Evolutionary conservation across 2,113 vertebrate genomes (phyloP).

Genomic region (Oostethus manadensis): DNA sequence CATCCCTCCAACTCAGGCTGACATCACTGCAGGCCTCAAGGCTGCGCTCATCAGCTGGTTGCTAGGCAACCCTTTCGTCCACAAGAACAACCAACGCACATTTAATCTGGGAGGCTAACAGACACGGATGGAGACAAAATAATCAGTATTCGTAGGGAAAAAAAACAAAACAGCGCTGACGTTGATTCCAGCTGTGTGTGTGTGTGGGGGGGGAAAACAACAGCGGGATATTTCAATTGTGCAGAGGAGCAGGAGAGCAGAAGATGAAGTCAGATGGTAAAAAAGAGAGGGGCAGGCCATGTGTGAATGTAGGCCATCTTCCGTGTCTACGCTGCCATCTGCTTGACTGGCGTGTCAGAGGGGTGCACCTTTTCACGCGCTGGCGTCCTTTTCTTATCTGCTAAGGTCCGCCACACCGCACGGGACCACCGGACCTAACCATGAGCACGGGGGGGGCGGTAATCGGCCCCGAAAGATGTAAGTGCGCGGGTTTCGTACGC

Average conservation of each 20-base stretch:
- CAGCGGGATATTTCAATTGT: not conserved
- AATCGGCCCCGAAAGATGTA: slow-evolving; percentile 7
- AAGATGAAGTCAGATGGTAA: slow-evolving; percentile 9
- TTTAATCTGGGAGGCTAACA: slow-evolving; percentile 58
- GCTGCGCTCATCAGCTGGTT: slow-evolving; percentile 63
- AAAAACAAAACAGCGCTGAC: slow-evolving; percentile 11
- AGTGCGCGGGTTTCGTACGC: not conserved
- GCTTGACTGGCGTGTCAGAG: slow-evolving; percentile 29
- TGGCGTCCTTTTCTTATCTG: slow-evolving; percentile 3
- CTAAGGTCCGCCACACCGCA: not conserved
- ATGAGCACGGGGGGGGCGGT: slow-evolving; percentile 5
- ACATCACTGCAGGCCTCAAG: slow-evolving; percentile 58
- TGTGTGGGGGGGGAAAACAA: not conserved
- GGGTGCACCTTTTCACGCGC: slow-evolving; percentile 18
- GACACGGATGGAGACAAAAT: slow-evolving; percentile 10
- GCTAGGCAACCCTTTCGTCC: slow-evolving; percentile 70
- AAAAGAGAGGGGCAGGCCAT: slow-evolving; percentile 28
- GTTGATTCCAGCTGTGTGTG: slow-evolving; percentile 2
- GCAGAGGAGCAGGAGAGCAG: not conserved
- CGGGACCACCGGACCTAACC: no score
- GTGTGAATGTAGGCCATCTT: slow-evolving; percentile 55
- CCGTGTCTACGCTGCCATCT: slow-evolving; percentile 44
- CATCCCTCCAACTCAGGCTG: slow-evolving; percentile 53
- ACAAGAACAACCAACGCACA: slow-evolving; percentile 57
- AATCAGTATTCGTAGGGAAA: slow-evolving; percentile 29